Conservation (phyloP, 2,113 vertebrate species). For the Chinchilla lanigera region DNA sequence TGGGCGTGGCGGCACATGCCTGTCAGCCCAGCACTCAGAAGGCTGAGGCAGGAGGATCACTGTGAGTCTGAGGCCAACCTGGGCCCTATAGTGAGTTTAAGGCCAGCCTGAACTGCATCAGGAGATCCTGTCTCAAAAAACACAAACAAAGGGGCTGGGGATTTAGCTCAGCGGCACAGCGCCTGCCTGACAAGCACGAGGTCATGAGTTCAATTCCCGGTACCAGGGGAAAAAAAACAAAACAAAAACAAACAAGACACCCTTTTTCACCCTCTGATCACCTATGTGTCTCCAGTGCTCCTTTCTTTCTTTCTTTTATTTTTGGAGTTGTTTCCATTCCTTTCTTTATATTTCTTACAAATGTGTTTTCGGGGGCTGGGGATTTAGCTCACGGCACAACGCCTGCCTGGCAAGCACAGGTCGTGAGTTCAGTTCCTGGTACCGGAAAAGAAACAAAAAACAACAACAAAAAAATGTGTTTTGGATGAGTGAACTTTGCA, state of each 20-base stretch:
- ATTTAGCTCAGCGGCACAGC: too few species aligned
- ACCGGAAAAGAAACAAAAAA: too few species aligned
- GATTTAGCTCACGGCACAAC: too few species aligned
- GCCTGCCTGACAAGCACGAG: too few species aligned
- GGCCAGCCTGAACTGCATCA: background rate
- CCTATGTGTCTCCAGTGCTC: background rate
- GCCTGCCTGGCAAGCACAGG: too few species aligned
- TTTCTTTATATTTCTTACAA: background rate
- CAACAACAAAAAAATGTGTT: too few species aligned
- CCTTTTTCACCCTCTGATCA: background rate
- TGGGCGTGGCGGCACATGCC: background rate
- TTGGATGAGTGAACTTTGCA: background rate
- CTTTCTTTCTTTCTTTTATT: background rate
- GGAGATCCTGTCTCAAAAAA: background rate
- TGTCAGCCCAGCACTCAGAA: background rate
- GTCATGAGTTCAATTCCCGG: too few species aligned
- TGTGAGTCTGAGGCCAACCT: background rate
- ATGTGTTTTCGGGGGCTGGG: too few species aligned
- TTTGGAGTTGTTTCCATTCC: background rate
- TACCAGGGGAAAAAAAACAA: too few species aligned
- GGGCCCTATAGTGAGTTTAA: background rate
- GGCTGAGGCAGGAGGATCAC: background rate
- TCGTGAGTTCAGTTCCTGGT: too few species aligned
- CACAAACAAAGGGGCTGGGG: too few species aligned
- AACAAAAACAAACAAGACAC: background rate